These are phyloP conservation scores for Conistra vaccinii DNA, from an alignment of 2,888 invertebrate genomes.

Conservation along the genomic window DNA sequence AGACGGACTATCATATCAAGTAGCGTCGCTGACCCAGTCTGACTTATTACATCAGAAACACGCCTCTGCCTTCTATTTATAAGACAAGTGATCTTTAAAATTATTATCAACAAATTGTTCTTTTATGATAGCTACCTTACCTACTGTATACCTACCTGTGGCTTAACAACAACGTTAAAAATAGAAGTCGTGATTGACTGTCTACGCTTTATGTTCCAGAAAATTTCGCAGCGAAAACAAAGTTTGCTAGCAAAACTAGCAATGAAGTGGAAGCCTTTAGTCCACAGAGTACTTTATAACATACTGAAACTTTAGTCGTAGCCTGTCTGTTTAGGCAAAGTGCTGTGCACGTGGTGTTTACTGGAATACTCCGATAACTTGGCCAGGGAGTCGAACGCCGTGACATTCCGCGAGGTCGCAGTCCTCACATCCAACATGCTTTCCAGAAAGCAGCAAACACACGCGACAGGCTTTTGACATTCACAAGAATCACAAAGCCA, in stretches of 20 bases:
- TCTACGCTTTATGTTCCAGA: background rate
- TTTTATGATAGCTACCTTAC: background rate
- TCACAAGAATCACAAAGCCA: background rate
- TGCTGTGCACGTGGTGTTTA: background rate
- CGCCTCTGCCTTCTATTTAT: constrained; percentile 7
- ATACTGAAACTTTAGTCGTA: background rate
- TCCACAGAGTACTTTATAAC: no score
- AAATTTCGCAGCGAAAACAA: background rate
- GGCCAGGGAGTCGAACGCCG: background rate
- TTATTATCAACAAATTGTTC: background rate
- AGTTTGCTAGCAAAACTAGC: background rate
- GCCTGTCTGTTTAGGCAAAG: no score
- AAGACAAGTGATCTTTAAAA: background rate
- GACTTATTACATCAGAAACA: constrained; percentile 43
- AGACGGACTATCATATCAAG: constrained; percentile 29
- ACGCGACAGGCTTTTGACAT: background rate
- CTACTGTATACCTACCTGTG: no score
- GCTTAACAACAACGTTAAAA: background rate
- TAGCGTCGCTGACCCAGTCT: constrained; percentile 32
- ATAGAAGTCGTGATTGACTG: background rate
- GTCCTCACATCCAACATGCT: background rate
- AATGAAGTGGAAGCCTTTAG: background rate
- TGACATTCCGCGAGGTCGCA: background rate
- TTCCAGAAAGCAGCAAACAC: background rate
- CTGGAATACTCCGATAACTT: background rate